These are phyloP conservation scores for Speoplatyrhinus poulsoni DNA, from an alignment of 2,113 vertebrate species.

Conservation along the genomic window DNA sequence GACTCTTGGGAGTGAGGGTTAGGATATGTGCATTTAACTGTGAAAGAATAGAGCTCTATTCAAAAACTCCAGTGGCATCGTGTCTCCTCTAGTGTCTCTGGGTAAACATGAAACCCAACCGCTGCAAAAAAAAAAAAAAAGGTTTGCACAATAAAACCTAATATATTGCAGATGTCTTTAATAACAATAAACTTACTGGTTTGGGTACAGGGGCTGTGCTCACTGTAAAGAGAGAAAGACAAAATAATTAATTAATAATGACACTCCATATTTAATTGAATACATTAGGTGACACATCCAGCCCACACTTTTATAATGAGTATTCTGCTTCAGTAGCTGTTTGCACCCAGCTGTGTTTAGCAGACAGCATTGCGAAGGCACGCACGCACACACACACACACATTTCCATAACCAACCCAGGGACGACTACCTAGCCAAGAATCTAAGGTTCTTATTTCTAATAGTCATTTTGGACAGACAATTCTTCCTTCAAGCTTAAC, in stretches of 20 bases:
- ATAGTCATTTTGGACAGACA: too few relatives aligned
- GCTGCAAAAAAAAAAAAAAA: not conserved
- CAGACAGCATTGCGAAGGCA: conserved; percentile 18
- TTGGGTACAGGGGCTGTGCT: conserved; percentile 94
- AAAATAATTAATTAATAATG: conserved; percentile 2
- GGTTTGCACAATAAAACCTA: not conserved
- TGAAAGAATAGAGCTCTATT: too few relatives aligned
- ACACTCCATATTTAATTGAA: conserved; percentile 8
- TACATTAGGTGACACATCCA: conserved; percentile 21
- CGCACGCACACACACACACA: conserved; percentile 19
- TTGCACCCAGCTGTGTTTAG: conserved; percentile 42
- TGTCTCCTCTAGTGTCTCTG: too few relatives aligned
- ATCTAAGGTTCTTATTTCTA: too few relatives aligned
- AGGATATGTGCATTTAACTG: too few relatives aligned
- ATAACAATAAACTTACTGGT: conserved; percentile 80
- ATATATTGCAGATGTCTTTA: not conserved
- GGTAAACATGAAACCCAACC: too few relatives aligned
- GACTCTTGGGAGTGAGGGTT: too few relatives aligned
- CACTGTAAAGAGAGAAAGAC: conserved; percentile 76
- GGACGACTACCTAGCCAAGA: not conserved
- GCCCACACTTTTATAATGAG: conserved; percentile 41
- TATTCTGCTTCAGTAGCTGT: conserved; percentile 33
- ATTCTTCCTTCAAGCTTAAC: too few relatives aligned
- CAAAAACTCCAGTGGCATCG: too few relatives aligned
- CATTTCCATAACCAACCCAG: conserved; percentile 52